A percentile compares a stretch with the other conserved stretches of the same genome.
phyloP scores from a whole-genome alignment of 2,113 vertebrate species.

The Tupaia tana region DNA sequence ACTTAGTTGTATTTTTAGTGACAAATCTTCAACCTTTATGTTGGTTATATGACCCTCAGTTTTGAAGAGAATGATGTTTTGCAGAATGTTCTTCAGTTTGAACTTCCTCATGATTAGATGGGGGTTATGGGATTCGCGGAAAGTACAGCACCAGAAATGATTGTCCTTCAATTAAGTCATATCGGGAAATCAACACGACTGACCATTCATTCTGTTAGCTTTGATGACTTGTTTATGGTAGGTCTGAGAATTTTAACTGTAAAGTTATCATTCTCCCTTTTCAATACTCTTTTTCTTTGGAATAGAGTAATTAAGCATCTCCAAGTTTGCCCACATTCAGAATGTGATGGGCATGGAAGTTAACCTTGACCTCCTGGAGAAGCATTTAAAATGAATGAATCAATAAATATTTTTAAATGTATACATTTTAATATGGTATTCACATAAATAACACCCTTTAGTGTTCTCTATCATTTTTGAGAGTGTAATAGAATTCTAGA shows the following conservation, averaged over 20 bases:
- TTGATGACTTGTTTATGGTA: not conserved
- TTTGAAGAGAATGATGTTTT: not conserved
- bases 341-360: not conserved
- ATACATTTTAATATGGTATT: not conserved
- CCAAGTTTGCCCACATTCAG: not conserved
- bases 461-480: not conserved
- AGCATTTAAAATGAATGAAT: not conserved
- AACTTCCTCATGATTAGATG: not conserved
- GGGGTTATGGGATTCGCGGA: not conserved
- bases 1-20: not conserved
- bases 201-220: not conserved
- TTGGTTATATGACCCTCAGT: not conserved
- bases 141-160: not conserved
- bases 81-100: not conserved
- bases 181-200: not conserved
- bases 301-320: not conserved
- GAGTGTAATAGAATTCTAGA: not conserved
- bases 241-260: not conserved
- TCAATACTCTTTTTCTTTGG: not conserved
- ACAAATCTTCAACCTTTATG: not conserved
- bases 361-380: not conserved
- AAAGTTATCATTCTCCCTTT: not conserved
- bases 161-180: not conserved
- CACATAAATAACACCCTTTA: not conserved
- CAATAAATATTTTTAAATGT: not conserved